Evolutionary conservation across 2,888 invertebrate genomes (phyloP).

Genomic region (Drosophila neotestacea): DNA sequence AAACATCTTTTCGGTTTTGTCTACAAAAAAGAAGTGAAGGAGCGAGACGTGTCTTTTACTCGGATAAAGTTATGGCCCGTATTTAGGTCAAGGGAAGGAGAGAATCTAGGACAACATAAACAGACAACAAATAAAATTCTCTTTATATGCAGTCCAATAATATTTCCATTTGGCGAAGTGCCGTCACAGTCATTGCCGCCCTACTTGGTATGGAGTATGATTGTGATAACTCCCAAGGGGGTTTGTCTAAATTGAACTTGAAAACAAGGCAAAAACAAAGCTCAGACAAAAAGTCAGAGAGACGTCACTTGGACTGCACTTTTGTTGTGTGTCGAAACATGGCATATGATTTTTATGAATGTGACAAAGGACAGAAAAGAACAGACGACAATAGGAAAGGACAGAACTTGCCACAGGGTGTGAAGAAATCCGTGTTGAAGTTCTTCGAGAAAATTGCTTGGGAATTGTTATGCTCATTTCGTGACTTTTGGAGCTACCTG

Average conservation of each 20-base stretch:
- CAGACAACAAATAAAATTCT: slow-evolving; percentile 70
- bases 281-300: slow-evolving; percentile 31
- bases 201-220: slow-evolving; percentile 59
- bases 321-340: slow-evolving; percentile 24
- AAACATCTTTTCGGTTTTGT: slow-evolving; percentile 9
- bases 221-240: slow-evolving; percentile 68
- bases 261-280: slow-evolving; percentile 20
- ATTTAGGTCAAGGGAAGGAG: neutral
- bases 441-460: slow-evolving; percentile 62
- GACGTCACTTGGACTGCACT: slow-evolving; percentile 40
- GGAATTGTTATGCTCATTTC: slow-evolving; percentile 71
- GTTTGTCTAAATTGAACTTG: slow-evolving; percentile 32
- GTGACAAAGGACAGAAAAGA: slow-evolving; percentile 26
- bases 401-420: slow-evolving; percentile 32
- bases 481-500: slow-evolving; percentile 53
- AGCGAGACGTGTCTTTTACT: slow-evolving; percentile 49
- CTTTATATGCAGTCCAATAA: slow-evolving; percentile 79
- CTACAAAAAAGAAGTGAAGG: slow-evolving; percentile 22
- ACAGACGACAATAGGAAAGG: slow-evolving; percentile 18
- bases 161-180: slow-evolving; percentile 81
- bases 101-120: slow-evolving; percentile 20
- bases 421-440: slow-evolving; percentile 73
- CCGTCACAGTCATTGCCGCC: slow-evolving; percentile 37
- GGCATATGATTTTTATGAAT: slow-evolving; percentile 75
- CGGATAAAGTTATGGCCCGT: slow-evolving; percentile 18